phyloP scores from a whole-genome alignment of 1,140 invertebrate species.

The Trachelipus rathkii region DNA sequence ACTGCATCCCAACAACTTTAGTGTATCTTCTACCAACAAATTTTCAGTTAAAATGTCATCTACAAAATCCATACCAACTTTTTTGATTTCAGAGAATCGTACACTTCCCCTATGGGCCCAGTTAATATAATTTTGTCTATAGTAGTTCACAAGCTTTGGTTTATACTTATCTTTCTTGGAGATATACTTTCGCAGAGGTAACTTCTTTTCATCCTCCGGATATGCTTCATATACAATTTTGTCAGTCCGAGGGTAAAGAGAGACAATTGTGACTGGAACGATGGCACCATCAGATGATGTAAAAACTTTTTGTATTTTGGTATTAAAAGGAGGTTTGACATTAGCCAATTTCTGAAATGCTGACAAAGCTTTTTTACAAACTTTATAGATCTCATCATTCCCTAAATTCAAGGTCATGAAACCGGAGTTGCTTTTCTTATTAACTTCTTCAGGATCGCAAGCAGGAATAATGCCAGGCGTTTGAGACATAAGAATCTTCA shows the following conservation, averaged over 20 bases:
- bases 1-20: constrained; percentile 17
- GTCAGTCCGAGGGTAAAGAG: background rate
- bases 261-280: constrained; percentile 19
- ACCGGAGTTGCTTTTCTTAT: background rate
- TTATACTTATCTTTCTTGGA: background rate
- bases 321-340: constrained; percentile 22
- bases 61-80: constrained; percentile 18
- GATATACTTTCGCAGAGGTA: background rate
- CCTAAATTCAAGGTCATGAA: constrained; percentile 19
- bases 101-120: constrained; percentile 12
- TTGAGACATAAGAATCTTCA: constrained; percentile 12
- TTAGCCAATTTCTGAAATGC: constrained; percentile 25
- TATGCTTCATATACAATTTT: background rate
- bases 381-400: constrained; percentile 13
- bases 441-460: constrained; percentile 15
- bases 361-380: constrained; percentile 24
- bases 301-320: constrained; percentile 21
- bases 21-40: constrained; percentile 7
- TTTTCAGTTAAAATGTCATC: constrained; percentile 19
- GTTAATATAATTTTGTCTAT: constrained; percentile 23
- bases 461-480: constrained; percentile 28
- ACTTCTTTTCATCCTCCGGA: background rate
- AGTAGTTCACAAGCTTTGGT: background rate
- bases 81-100: background rate
- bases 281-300: constrained; percentile 18